These are phyloP conservation scores for Anoplopoma fimbria DNA, from an alignment of 2,113 vertebrate genomes.

Conservation along the genomic window DNA sequence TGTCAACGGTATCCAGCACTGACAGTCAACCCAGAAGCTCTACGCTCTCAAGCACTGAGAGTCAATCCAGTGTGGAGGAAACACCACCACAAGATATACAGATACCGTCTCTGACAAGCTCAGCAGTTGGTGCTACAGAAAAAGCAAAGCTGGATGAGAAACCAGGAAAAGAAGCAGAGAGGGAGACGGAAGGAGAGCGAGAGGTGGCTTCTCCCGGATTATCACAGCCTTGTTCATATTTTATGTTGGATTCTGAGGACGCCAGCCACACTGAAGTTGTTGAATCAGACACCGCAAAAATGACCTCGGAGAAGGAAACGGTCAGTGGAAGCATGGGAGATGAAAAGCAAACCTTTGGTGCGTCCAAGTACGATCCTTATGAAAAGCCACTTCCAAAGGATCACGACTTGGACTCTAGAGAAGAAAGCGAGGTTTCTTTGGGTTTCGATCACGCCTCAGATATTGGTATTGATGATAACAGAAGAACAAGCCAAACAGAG, in stretches of 20 bases:
- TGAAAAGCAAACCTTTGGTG: constrained; percentile 64
- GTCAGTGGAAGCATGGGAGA: constrained; percentile 42
- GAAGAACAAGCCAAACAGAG: constrained; percentile 70
- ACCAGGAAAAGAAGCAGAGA: constrained; percentile 78
- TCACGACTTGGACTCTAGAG: constrained; percentile 55
- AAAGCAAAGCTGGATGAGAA: constrained; percentile 62
- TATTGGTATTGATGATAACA: constrained; percentile 77
- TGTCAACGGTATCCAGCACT: constrained; percentile 56
- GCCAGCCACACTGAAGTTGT: neutral
- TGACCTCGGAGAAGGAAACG: constrained; percentile 26
- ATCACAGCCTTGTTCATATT: constrained; percentile 73
- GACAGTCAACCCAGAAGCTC: constrained; percentile 66
- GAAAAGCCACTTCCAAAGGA: constrained; percentile 80
- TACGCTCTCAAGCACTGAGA: constrained; percentile 62
- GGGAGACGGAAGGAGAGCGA: constrained; percentile 82
- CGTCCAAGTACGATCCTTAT: constrained; percentile 83
- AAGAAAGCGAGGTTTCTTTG: constrained; percentile 56
- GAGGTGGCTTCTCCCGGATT: constrained; percentile 81
- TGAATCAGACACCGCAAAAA: constrained; percentile 42
- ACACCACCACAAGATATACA: constrained; percentile 53
- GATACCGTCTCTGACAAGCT: constrained; percentile 14
- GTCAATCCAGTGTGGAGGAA: constrained; percentile 67
- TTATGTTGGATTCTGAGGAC: constrained; percentile 68
- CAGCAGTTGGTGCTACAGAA: constrained; percentile 24
- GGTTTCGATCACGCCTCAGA: constrained; percentile 58